Percentiles rank a stretch among this genome's conserved stretches.
phyloP scores from a whole-genome alignment of 2,113 vertebrate genomes.

The Odontesthes bonariensis region DNA sequence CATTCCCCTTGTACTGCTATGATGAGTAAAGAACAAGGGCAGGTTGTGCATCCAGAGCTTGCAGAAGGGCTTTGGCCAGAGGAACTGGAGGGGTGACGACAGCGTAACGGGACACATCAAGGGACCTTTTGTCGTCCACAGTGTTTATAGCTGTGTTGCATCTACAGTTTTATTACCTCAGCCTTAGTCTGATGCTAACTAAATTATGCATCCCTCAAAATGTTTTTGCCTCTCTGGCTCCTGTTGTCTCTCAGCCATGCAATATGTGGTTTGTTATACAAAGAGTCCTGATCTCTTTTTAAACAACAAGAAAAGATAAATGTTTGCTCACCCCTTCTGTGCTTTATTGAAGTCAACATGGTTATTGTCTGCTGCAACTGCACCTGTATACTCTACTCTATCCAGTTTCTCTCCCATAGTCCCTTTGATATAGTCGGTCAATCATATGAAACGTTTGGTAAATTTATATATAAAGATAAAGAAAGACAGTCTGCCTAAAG shows the following conservation, averaged over 20 bases:
- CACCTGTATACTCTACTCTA: neutral
- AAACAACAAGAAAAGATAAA: constrained; percentile 16
- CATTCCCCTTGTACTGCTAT: constrained; percentile 55
- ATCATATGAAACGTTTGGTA: neutral
- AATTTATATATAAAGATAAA: constrained; percentile 7
- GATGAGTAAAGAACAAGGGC: constrained; percentile 70
- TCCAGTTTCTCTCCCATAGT: neutral
- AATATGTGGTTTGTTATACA: neutral
- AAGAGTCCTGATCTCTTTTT: constrained; percentile 5
- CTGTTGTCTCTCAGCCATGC: neutral
- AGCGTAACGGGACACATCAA: constrained; percentile 9
- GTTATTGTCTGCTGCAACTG: constrained; percentile 18
- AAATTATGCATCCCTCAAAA: neutral
- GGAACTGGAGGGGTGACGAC: constrained; percentile 18
- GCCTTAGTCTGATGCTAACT: constrained; percentile 6
- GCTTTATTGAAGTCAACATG: constrained; percentile 28
- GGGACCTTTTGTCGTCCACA: constrained; percentile 3
- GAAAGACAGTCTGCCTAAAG: neutral
- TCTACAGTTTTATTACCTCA: constrained; percentile 15
- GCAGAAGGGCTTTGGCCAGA: constrained; percentile 37
- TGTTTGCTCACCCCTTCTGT: constrained; percentile 33
- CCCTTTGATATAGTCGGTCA: neutral
- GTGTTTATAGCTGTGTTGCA: neutral
- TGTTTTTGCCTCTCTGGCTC: neutral
- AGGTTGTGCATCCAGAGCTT: constrained; percentile 57